Evolutionary conservation across 2,797 vertebrate species (phyloP).

Genomic region (Huso huso): DNA sequence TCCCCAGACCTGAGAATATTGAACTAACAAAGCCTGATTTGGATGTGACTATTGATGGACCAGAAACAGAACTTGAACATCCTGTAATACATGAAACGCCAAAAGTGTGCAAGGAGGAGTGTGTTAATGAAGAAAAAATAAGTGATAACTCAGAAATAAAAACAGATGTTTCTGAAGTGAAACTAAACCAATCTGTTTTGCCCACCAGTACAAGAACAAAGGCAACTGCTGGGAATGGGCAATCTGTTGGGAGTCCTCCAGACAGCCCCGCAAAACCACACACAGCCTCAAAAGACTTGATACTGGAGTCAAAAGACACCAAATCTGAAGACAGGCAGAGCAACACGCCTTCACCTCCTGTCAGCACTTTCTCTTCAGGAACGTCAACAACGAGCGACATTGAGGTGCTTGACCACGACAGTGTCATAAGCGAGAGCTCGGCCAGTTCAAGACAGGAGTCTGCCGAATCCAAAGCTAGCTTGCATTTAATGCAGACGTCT

Average conservation of each 20-base stretch:
- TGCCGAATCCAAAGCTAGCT: conserved; percentile 76
- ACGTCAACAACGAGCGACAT: conserved; percentile 98
- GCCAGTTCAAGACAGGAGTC: conserved; percentile 89
- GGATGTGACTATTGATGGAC: conserved; percentile 28
- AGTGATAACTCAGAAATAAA: conserved; percentile 24
- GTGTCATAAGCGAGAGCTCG: conserved; percentile 95
- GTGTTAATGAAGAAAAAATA: conserved; percentile 10
- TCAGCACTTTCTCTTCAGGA: conserved; percentile 93
- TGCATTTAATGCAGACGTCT: conserved; percentile 92
- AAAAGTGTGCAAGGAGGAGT: conserved; percentile 22
- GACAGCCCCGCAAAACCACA: conserved; percentile 41
- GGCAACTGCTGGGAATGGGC: conserved; percentile 13
- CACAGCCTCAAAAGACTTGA: conserved; percentile 58
- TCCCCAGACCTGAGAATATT: conserved; percentile 29
- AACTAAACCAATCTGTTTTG: conserved; percentile 27
- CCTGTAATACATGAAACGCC: conserved; percentile 25
- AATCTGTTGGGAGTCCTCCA: not conserved
- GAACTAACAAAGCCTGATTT: conserved; percentile 26
- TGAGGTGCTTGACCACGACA: conserved; percentile 95
- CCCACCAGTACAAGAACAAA: conserved; percentile 18
- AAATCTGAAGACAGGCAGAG: conserved; percentile 89
- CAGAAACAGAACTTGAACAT: conserved; percentile 38
- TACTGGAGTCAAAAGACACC: conserved; percentile 73
- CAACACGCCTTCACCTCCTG: conserved; percentile 89
- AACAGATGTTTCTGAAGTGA: conserved; percentile 19